Evolutionary conservation across 2,797 vertebrate genomes (phyloP).

Genomic region (Rhinoraja longicauda): DNA sequence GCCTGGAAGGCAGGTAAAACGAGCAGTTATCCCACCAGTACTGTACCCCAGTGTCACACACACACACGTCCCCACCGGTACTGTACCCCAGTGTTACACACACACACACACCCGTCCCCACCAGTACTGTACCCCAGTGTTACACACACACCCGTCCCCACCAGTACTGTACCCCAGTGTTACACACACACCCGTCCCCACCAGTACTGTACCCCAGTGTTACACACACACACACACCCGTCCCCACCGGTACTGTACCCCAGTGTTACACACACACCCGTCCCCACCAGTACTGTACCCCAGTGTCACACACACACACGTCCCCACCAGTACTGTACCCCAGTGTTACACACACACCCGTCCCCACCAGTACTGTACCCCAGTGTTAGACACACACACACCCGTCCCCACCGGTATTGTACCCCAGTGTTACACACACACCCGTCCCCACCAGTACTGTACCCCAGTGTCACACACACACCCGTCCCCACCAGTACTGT

Average conservation of each 20-base stretch:
- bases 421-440: not conserved
- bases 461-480: not conserved
- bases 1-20: slow-evolving; percentile 43
- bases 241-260: not conserved
- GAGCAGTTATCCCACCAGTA: not conserved
- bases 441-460: too few species aligned
- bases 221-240: too few species aligned
- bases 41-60: not conserved
- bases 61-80: not conserved
- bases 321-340: not conserved
- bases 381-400: not conserved
- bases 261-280: too few species aligned
- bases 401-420: not conserved
- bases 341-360: too few species aligned
- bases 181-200: too few species aligned
- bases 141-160: not conserved
- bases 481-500: not conserved
- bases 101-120: not conserved
- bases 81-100: not conserved
- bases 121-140: not conserved
- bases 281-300: too few species aligned
- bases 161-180: not conserved
- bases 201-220: not conserved
- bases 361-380: too few species aligned
- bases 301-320: not conserved